phyloP scores from a whole-genome alignment of 2,797 vertebrate genomes.

The Eulemur mongoz region DNA sequence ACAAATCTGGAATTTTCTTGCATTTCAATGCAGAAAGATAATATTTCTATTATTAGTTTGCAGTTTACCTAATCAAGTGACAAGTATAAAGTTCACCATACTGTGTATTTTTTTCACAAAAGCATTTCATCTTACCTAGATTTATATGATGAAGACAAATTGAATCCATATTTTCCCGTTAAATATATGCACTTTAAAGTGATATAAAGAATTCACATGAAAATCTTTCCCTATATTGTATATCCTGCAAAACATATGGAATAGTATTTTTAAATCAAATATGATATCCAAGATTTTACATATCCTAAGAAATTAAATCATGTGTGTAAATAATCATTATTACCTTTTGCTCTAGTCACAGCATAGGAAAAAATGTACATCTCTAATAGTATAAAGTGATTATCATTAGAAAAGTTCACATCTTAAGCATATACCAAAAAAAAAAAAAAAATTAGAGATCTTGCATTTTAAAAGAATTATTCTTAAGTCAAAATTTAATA shows the following conservation, averaged over 20 bases:
- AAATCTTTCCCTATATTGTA: not conserved
- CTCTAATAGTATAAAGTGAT: slow-evolving; percentile 55
- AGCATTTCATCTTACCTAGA: slow-evolving; percentile 27
- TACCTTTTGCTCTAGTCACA: slow-evolving; percentile 58
- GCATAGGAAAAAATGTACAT: slow-evolving; percentile 57
- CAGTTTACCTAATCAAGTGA: slow-evolving; percentile 43
- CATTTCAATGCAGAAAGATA: not conserved
- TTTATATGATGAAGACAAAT: slow-evolving; percentile 52
- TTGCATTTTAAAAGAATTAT: slow-evolving; percentile 21
- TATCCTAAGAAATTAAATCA: slow-evolving; percentile 59
- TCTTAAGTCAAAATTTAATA: slow-evolving; percentile 56
- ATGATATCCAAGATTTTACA: slow-evolving; percentile 51
- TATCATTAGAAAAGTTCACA: slow-evolving; percentile 64
- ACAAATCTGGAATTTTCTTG: slow-evolving; percentile 16
- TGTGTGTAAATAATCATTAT: slow-evolving; percentile 56
- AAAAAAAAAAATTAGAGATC: not conserved
- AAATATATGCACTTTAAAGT: slow-evolving; percentile 55
- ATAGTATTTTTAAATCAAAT: slow-evolving; percentile 58
- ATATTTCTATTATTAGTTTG: slow-evolving; percentile 51
- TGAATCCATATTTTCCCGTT: slow-evolving; percentile 24
- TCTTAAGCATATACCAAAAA: slow-evolving; percentile 48
- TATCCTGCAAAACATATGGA: slow-evolving; percentile 36
- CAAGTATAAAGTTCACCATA: slow-evolving; percentile 46
- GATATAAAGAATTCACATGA: slow-evolving; percentile 54
- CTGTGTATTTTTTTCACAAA: slow-evolving; percentile 48